These are phyloP conservation scores for Sclerodermus sp. DNA, from an alignment of 2,888 invertebrate genomes.

Conservation along the genomic window DNA sequence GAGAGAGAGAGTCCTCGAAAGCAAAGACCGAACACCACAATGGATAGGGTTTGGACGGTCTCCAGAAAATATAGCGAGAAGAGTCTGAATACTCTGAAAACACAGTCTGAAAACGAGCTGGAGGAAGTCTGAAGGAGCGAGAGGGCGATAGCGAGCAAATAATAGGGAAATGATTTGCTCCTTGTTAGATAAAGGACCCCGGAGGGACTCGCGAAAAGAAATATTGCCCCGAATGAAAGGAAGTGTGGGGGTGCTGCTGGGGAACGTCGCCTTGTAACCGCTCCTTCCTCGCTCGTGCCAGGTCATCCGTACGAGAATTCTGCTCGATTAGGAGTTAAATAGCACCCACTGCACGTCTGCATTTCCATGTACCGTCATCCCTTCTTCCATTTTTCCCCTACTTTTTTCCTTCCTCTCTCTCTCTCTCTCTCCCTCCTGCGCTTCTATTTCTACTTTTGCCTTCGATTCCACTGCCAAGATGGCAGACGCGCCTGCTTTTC, in stretches of 20 bases:
- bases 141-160: conserved; percentile 56
- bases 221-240: conserved; percentile 55
- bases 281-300: conserved; percentile 44
- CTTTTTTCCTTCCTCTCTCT: no score
- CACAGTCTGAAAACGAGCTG: conserved; percentile 37
- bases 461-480: no score
- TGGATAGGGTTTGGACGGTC: conserved; percentile 54
- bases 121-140: conserved; percentile 38
- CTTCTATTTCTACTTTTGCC: neutral
- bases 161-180: conserved; percentile 59
- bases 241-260: conserved; percentile 32
- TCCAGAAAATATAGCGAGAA: conserved; percentile 53
- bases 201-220: conserved; percentile 54
- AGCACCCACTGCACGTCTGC: conserved; percentile 19
- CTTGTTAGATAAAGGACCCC: conserved; percentile 57
- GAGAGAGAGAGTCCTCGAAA: conserved; percentile 25
- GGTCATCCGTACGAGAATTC: conserved; percentile 45
- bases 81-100: conserved; percentile 41
- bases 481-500: no score
- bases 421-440: no score
- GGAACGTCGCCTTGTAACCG: conserved; percentile 45
- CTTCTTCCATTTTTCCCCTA: neutral
- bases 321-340: conserved; percentile 51
- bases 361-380: neutral
- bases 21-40: conserved; percentile 42